Conservation (phyloP, 2,797 vertebrate species). For the Cyprinodon diabolis region DNA sequence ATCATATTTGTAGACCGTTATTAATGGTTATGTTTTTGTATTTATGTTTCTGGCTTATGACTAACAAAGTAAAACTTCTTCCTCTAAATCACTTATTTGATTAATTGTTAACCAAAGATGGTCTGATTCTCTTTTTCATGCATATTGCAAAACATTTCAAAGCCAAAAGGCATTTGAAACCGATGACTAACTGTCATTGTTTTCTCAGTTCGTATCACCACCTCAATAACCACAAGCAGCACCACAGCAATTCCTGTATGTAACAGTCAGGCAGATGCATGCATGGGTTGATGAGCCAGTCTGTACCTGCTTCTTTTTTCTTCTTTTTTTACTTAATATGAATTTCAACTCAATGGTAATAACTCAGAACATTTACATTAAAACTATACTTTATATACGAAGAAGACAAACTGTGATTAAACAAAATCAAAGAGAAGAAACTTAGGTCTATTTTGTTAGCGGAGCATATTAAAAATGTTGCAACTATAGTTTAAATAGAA, state of each 20-base stretch:
- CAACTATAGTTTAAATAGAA: neutral
- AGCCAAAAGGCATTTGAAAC: conserved; percentile 40
- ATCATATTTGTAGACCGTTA: conserved; percentile 38
- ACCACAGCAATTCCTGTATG: conserved; percentile 31
- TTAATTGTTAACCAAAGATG: conserved; percentile 42
- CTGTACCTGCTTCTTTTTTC: neutral
- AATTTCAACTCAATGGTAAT: neutral
- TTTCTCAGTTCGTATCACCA: conserved; percentile 31
- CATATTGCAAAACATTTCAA: conserved; percentile 21
- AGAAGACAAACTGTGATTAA: no score
- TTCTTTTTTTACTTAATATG: neutral
- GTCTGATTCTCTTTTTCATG: conserved; percentile 38
- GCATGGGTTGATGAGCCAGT: neutral
- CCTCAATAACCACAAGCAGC: conserved; percentile 30
- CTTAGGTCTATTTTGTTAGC: neutral
- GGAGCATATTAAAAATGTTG: neutral
- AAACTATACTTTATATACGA: neutral
- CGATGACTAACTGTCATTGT: conserved; percentile 50
- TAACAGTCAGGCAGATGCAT: neutral
- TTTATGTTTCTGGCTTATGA: conserved; percentile 73
- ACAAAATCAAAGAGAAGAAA: neutral
- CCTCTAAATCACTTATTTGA: conserved; percentile 59
- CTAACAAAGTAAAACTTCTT: conserved; percentile 56
- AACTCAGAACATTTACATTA: neutral
- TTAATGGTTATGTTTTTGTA: conserved; percentile 60